These are phyloP conservation scores for Drosophila fulvimacula DNA, from an alignment of 2,888 invertebrate genomes.

Conservation along the genomic window DNA sequence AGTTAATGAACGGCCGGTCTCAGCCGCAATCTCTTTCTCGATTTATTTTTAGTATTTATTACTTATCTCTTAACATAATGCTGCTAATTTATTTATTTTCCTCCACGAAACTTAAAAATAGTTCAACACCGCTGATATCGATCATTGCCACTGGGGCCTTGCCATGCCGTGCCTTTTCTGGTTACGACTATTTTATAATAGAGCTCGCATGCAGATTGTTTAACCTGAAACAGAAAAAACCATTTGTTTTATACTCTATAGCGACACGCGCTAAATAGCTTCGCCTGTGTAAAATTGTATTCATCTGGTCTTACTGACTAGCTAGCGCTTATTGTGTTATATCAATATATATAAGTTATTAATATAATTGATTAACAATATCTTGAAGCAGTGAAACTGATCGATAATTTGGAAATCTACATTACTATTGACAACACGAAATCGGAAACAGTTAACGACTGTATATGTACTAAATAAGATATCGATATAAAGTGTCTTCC, in stretches of 20 bases:
- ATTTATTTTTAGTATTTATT: slow-evolving; percentile 67
- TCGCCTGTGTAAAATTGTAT: background rate
- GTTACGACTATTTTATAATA: background rate
- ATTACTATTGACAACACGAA: background rate
- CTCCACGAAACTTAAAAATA: slow-evolving; percentile 57
- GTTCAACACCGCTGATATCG: slow-evolving; percentile 35
- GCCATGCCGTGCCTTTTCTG: background rate
- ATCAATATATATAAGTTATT: too few relatives aligned
- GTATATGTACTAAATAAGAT: too few relatives aligned
- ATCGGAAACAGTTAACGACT: background rate
- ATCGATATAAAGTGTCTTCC: background rate
- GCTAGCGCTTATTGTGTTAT: background rate
- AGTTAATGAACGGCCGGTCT: slow-evolving; percentile 60
- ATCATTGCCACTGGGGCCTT: slow-evolving; percentile 11
- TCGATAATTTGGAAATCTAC: background rate
- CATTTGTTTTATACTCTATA: background rate
- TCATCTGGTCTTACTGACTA: background rate
- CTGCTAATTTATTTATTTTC: slow-evolving; percentile 70
- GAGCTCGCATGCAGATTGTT: background rate
- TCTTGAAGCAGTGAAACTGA: background rate
- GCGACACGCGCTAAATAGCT: background rate
- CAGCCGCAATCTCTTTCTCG: slow-evolving; percentile 15
- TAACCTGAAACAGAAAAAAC: background rate
- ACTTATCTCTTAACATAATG: slow-evolving; percentile 49
- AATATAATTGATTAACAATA: background rate